Percentiles rank a stretch among this genome's conserved stretches.
Evolutionary conservation across 2,888 invertebrate genomes (phyloP).

Genomic region (Salticus scenicus): DNA sequence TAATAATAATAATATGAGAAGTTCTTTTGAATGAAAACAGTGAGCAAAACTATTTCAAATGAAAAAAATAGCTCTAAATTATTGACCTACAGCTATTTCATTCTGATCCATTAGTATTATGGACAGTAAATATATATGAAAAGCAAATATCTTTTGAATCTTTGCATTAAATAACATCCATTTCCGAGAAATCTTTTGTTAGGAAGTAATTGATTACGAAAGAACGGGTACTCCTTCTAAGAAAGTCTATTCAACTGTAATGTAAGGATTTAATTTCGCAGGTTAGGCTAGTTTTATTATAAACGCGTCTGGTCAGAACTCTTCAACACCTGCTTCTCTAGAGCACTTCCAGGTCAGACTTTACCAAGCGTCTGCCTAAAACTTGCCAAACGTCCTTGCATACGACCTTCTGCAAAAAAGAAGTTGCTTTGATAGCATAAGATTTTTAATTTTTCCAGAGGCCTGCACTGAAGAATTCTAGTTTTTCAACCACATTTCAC

Average conservation of each 20-base stretch:
- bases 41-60: too few relatives aligned
- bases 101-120: too few relatives aligned
- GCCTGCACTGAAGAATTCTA: not conserved
- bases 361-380: not conserved
- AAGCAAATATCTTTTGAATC: too few relatives aligned
- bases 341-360: not conserved
- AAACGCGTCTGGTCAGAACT: not conserved
- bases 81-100: too few relatives aligned
- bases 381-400: not conserved
- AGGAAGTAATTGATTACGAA: not conserved
- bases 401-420: not conserved
- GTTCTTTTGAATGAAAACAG: too few relatives aligned
- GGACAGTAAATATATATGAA: too few relatives aligned
- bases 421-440: not conserved
- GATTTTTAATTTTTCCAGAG: slow-evolving; percentile 1
- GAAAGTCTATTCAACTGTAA: not conserved
- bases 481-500: not conserved
- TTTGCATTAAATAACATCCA: too few relatives aligned
- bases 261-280: not conserved
- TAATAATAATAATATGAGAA: too few relatives aligned
- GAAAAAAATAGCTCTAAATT: too few relatives aligned
- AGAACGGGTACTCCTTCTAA: not conserved
- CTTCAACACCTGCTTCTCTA: not conserved
- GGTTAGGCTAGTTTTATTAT: not conserved
- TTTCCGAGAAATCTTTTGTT: too few relatives aligned